Conservation (phyloP, 2,888 invertebrate genomes). For the Smittia sp. region DNA sequence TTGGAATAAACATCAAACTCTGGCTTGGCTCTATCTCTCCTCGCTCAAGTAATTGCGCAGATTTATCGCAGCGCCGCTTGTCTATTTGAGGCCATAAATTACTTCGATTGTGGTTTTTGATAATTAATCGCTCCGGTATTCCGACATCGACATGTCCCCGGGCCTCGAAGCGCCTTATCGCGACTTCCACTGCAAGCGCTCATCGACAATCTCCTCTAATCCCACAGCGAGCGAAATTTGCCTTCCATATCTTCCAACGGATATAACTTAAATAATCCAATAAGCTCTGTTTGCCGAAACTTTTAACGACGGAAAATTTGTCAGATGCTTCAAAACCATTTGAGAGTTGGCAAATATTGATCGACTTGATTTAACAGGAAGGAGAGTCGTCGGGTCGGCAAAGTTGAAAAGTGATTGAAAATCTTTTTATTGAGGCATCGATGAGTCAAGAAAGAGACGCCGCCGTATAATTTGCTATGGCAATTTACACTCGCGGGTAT, state of each 20-base stretch:
- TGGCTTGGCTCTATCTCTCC: neutral
- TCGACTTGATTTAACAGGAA: neutral
- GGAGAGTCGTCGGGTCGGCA: neutral
- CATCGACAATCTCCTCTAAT: neutral
- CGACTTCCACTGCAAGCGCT: neutral
- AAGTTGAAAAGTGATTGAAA: neutral
- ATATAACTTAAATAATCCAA: slow-evolving; percentile 7
- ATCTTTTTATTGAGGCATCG: neutral
- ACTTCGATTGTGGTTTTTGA: neutral
- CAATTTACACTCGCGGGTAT: too few relatives aligned
- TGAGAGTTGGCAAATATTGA: neutral
- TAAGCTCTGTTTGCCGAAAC: neutral
- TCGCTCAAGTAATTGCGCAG: neutral
- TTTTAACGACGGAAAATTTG: neutral
- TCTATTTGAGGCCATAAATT: neutral
- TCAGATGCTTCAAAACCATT: neutral
- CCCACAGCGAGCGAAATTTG: neutral
- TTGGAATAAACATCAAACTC: neutral
- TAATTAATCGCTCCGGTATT: neutral
- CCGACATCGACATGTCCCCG: neutral
- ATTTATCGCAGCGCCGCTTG: slow-evolving; percentile 4
- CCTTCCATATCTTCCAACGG: neutral
- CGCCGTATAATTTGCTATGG: slow-evolving; percentile 2
- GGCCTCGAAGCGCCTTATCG: neutral
- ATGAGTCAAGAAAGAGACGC: neutral